These are phyloP conservation scores for Lissonota sp. DNA, from an alignment of 2,888 invertebrate genomes.

Conservation along the genomic window DNA sequence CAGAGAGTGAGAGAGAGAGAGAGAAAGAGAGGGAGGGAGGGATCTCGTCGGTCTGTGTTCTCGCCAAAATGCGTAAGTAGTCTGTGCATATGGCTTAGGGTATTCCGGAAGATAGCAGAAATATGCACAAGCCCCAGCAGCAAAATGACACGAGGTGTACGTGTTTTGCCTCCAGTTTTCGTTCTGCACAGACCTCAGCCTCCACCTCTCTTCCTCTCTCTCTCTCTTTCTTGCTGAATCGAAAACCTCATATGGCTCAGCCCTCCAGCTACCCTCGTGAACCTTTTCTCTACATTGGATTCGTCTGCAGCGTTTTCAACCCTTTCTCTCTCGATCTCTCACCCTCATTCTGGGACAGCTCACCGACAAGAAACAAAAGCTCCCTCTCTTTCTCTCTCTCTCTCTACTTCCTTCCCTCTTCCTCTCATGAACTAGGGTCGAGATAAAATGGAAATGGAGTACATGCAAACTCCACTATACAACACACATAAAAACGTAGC, in stretches of 20 bases:
- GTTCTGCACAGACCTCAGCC: slow-evolving; percentile 18
- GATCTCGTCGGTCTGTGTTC: slow-evolving; percentile 53
- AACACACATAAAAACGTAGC: slow-evolving; percentile 45
- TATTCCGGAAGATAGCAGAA: slow-evolving; percentile 60
- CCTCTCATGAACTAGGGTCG: slow-evolving; percentile 62
- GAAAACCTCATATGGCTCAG: slow-evolving; percentile 39
- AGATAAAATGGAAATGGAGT: slow-evolving; percentile 78
- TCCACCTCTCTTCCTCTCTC: slow-evolving; percentile 1
- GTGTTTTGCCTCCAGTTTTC: slow-evolving; percentile 58
- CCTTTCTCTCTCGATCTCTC: slow-evolving; percentile 51
- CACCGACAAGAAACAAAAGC: slow-evolving; percentile 78
- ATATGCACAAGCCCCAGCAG: slow-evolving; percentile 60
- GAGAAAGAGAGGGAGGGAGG: slow-evolving; percentile 30
- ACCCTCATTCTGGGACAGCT: slow-evolving; percentile 8
- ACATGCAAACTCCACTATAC: slow-evolving; percentile 47
- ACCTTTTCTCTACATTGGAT: slow-evolving; percentile 27
- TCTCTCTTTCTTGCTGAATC: slow-evolving; percentile 27
- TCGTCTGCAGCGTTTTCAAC: slow-evolving; percentile 64
- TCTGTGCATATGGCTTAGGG: slow-evolving; percentile 37
- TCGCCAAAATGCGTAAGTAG: slow-evolving; percentile 65
- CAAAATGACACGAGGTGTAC: slow-evolving; percentile 70
- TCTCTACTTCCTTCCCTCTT: neutral
- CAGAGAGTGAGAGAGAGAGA: slow-evolving; percentile 21
- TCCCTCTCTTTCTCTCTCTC: slow-evolving; percentile 1
- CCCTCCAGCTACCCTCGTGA: neutral